Base-by-base conservation (phyloP, 64 coral and sea anemone species). In the Actinia equina region DNA sequence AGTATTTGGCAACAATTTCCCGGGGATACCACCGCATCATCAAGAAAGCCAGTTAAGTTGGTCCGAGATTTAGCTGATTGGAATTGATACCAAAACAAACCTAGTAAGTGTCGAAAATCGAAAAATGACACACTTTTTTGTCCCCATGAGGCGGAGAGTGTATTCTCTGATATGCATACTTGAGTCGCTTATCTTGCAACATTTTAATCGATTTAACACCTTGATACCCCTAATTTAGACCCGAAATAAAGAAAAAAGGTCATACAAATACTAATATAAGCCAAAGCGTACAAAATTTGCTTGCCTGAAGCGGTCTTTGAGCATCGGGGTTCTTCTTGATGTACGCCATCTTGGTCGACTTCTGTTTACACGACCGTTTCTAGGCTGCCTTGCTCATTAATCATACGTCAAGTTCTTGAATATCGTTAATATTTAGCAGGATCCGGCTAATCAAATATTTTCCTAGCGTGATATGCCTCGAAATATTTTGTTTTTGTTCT, bases 301-400 rank as follows among this genome's bases (percentile, higher is more conserved):
- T 96, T 92, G 94, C 94, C 94, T 96, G 94, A 9, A 96, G 55
- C 17, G 94, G 94, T 80, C 78, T 96, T 14, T 71, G 77, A 41
- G 94, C 87, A 12, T 96, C 94, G 2, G 94, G 94, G 65, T 96
- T 96, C 76, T 96, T 96, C 91, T 96, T 96, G 23, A 96, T 87
- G 54, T 96, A 93, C 88, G 94, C 94, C 94, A 96, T 96, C 76
- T 96, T 96, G 94, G 85, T 93, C 70, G 59, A 27, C 13, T 74
- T 61, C 14, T 56, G 51, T 92, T 56, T 85, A 89, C 80, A 96
- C 87, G 87, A 77, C 67, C 45, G 90, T 96, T 61, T 65, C 90
- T 76, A 93, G 69, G 90, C 78, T 92, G n/a, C 82, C 53, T 83
- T 46, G 20, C n/a, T 27, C 26, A 74, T 74, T 74, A 74, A 74